A percentile compares a stretch with the other conserved stretches of the same genome.
These are phyloP conservation scores for Gymnogyps californianus DNA, from an alignment of 2,113 vertebrate genomes.

Conservation along the genomic window DNA sequence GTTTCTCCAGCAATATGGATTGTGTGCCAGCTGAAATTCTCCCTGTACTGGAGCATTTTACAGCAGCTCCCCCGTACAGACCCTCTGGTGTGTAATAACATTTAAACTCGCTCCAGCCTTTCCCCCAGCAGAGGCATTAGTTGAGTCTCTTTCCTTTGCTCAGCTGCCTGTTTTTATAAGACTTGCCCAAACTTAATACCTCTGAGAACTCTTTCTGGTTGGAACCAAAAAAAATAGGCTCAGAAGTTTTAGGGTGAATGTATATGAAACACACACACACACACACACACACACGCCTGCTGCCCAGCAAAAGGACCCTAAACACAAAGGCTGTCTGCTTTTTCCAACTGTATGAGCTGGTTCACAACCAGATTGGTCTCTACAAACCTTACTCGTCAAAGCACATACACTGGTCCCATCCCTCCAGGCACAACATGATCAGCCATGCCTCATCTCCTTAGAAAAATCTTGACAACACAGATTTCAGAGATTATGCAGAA, in stretches of 20 bases:
- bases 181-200: neutral
- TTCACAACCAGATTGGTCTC: neutral
- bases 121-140: neutral
- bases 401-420: neutral
- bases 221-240: neutral
- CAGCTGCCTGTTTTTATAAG: neutral
- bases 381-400: neutral
- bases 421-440: neutral
- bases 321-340: neutral
- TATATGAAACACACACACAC: neutral
- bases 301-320: neutral
- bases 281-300: fast-evolving
- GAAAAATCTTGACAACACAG: neutral
- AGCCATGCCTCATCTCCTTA: neutral
- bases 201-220: neutral
- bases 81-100: neutral
- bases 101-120: neutral
- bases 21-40: neutral
- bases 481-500: neutral
- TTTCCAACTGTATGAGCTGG: neutral
- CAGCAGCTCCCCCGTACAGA: neutral
- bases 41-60: neutral
- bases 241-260: neutral
- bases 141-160: neutral
- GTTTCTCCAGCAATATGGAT: neutral